Conservation (phyloP, 2,113 vertebrate genomes). For the Fukomys damarensis region DNA sequence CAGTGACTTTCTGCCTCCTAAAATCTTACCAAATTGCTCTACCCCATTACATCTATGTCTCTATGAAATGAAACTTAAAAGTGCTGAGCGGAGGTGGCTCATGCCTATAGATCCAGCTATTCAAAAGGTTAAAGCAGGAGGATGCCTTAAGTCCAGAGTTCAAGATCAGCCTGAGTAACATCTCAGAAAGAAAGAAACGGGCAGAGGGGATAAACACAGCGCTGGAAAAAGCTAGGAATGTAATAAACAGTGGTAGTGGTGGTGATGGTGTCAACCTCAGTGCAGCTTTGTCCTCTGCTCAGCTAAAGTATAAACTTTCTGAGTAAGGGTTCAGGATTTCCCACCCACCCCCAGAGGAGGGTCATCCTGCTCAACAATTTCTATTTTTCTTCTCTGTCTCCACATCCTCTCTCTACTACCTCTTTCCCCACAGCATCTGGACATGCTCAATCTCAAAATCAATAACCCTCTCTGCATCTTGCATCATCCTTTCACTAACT, state of each 20-base stretch:
- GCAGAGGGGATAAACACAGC: neutral
- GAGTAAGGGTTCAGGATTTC: neutral
- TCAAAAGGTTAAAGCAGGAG: neutral
- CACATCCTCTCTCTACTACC: neutral
- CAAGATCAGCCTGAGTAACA: neutral
- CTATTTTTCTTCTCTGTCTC: constrained; percentile 17
- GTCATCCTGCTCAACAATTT: neutral
- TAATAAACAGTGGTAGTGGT: neutral
- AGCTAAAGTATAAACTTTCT: constrained; percentile 10
- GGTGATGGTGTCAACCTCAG: neutral
- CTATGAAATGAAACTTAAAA: neutral
- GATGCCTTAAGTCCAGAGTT: neutral
- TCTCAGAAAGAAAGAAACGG: neutral
- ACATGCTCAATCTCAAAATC: neutral
- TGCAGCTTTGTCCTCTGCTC: neutral
- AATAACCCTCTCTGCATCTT: neutral
- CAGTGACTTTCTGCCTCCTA: neutral
- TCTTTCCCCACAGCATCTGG: neutral
- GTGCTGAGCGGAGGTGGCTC: neutral
- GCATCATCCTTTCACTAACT: neutral
- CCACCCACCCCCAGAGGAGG: neutral
- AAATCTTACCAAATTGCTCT: constrained; percentile 27
- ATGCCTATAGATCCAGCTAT: neutral
- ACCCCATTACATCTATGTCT: neutral
- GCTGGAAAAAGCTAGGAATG: neutral